These are phyloP conservation scores for Microcebus lehilahytsara DNA, from an alignment of 2,113 vertebrate species.

Conservation along the genomic window DNA sequence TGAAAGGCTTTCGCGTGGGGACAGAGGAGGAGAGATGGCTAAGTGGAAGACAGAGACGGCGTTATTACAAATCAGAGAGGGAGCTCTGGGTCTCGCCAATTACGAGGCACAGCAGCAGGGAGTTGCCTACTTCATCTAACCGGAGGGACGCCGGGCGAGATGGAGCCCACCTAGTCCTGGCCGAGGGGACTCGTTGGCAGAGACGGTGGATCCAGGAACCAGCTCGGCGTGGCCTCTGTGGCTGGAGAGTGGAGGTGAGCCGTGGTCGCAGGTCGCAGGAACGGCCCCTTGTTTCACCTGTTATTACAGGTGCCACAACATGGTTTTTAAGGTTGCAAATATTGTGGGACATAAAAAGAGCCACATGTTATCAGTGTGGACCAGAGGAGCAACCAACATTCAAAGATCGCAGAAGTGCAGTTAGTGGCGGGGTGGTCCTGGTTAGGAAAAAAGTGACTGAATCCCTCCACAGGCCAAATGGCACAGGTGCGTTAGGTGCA, in stretches of 20 bases:
- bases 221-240: rapidly evolving
- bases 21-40: not conserved
- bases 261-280: rapidly evolving
- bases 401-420: rapidly evolving
- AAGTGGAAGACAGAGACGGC: not conserved
- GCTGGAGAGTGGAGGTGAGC: not conserved
- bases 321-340: not conserved
- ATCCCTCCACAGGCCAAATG: not conserved
- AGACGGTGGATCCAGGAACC: too few species aligned
- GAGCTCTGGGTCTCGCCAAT: not conserved
- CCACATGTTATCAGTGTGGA: rapidly evolving
- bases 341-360: not conserved
- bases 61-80: not conserved
- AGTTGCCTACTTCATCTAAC: rapidly evolving
- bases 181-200: not conserved
- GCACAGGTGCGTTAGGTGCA: rapidly evolving
- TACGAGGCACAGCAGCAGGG: not conserved
- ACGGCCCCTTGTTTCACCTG: rapidly evolving
- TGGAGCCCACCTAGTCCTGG: rapidly evolving
- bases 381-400: not conserved
- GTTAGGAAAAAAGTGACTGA: not conserved
- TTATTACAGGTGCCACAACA: rapidly evolving
- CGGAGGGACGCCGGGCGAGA: rapidly evolving
- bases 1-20: not conserved
- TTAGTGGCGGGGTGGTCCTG: rapidly evolving